A percentile compares a stretch with the other conserved stretches of the same genome.
Conservation (phyloP, 2,113 vertebrate species). For the Amia ocellicauda region DNA sequence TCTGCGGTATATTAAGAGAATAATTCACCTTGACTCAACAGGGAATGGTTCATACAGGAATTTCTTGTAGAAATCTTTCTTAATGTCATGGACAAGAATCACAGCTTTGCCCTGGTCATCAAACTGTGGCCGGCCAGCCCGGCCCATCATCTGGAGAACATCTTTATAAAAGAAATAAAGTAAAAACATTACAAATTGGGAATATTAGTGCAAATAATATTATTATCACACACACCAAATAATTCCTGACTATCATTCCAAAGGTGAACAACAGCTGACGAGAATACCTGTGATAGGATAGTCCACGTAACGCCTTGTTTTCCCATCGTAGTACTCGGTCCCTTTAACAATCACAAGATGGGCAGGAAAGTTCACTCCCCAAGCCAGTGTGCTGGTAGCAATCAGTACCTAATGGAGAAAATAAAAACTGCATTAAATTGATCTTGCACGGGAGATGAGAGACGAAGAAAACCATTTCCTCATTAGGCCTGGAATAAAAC, state of each 20-base stretch:
- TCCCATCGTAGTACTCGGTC: conserved; percentile 95
- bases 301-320: conserved; percentile 93
- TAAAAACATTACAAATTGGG: not conserved
- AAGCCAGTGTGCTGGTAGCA: conserved; percentile 94
- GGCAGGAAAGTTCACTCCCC: conserved; percentile 98
- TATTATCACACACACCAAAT: too few relatives aligned
- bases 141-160: conserved; percentile 98
- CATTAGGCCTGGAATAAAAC: too few relatives aligned
- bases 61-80: conserved; percentile 99
- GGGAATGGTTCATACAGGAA: conserved; percentile 97
- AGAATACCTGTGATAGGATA: conserved; percentile 93
- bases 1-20: not conserved
- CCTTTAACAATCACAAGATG: conserved; percentile 97
- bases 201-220: too few relatives aligned
- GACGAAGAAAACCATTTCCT: too few relatives aligned
- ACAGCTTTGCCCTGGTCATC: conserved; percentile 98
- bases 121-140: conserved; percentile 93
- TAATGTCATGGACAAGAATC: conserved; percentile 96
- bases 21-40: conserved; percentile 90
- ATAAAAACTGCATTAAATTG: too few relatives aligned
- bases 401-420: conserved; percentile 79
- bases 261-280: not conserved
- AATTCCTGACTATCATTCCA: too few relatives aligned
- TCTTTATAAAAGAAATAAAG: conserved; percentile 63
- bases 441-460: too few relatives aligned